Evolutionary conservation across 1,140 invertebrate genomes (phyloP), one percentile per base, ranked within the genome.

Genomic region (Solenopsis fugax): DNA sequence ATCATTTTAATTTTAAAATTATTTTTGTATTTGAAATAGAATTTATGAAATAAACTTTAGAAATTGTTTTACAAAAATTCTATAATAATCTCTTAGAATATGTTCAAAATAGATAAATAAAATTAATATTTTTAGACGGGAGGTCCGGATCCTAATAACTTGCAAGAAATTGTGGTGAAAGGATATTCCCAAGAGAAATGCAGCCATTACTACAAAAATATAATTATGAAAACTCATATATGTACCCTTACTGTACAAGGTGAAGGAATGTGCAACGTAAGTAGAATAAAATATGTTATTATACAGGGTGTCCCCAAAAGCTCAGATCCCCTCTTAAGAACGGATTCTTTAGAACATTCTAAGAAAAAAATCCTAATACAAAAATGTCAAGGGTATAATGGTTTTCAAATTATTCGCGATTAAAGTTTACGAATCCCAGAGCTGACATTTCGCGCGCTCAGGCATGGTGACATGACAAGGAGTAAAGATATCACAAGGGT

Each of bases 221-320:
- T 52, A 3, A 52, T 52, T 7, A 6, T 2, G 13, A 21, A 52
- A 24, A 45, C 41, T 18, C 48, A 72, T 5, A 72, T 72, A 72
- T 72, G 69, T 29, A 72, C 69, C 29, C 16, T 52, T 72, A 34
- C 45, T 18, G 16, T 1, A 34, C 0, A n/a, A 4, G 45, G 69
- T 34, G 10, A 72, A 72, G 48, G 37, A 50, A 72, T 72, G 24
- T 72, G 69, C 16, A 29, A 52, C 3, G 69, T 72, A 52, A 72
- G 24, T 72, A 52, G 10, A 29, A 45, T 50, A 71, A 29, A 64
- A 48, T 71, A 54, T 41, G 7, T 41, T 41, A 41, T 37, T n/a
- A n/a, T n/a, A n/a, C n/a, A n/a, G n/a, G n/a, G n/a, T n/a, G n/a
- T n/a, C n/a, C n/a, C n/a, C n/a, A n/a, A n/a, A n/a, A n/a, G n/a